Evolutionary conservation across 2,797 vertebrate genomes (phyloP).

Genomic region (Microcaecilia unicolor): DNA sequence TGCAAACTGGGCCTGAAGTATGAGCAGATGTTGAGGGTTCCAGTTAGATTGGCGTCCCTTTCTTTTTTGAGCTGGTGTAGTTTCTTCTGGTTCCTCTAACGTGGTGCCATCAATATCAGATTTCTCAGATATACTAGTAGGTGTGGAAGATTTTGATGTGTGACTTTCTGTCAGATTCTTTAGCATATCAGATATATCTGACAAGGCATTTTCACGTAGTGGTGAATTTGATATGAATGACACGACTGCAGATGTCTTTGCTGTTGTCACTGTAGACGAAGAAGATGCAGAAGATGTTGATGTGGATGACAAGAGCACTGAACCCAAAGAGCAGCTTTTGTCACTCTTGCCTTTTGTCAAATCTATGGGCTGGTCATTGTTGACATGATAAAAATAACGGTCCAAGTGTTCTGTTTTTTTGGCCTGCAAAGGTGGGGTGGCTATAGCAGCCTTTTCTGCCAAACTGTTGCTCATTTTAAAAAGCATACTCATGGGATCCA

Average conservation of each 20-base stretch:
- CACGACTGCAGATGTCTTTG: constrained; percentile 89
- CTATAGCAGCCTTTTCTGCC: constrained; percentile 92
- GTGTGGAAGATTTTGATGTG: constrained; percentile 90
- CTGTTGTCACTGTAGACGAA: constrained; percentile 79
- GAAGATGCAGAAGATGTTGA: constrained; percentile 84
- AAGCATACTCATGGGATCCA: constrained; percentile 98
- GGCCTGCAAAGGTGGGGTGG: constrained; percentile 82
- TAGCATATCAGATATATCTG: constrained; percentile 98
- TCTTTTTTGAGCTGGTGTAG: constrained; percentile 91
- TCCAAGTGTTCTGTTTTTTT: constrained; percentile 90
- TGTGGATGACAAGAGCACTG: constrained; percentile 78
- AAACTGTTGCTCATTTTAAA: constrained; percentile 99
- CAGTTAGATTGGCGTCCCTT: constrained; percentile 98
- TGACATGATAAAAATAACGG: constrained; percentile 91
- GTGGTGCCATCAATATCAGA: constrained; percentile 87
- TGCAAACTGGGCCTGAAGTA: constrained; percentile 95
- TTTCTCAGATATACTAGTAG: constrained; percentile 92
- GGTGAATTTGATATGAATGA: constrained; percentile 96
- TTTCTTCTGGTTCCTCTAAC: constrained; percentile 86
- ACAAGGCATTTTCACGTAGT: constrained; percentile 94
- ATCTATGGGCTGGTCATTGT: constrained; percentile 95
- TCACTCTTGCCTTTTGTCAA: constrained; percentile 95
- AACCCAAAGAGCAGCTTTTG: constrained; percentile 82
- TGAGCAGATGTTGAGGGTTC: constrained; percentile 97
- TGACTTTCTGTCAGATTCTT: constrained; percentile 97